phyloP scores from a whole-genome alignment of 2,113 vertebrate species.

The Dasyprocta punctata region DNA sequence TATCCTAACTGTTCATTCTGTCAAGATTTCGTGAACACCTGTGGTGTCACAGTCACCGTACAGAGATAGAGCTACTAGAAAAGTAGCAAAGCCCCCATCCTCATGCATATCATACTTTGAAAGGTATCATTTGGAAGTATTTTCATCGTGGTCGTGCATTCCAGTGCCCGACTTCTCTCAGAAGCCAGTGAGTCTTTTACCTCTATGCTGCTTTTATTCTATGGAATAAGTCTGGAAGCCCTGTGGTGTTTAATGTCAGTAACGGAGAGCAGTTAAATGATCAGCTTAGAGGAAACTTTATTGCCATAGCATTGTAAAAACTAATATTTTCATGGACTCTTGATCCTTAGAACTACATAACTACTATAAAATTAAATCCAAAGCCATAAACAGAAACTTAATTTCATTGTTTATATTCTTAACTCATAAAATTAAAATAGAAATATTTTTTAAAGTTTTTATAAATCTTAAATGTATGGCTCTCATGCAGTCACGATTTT shows the following conservation, averaged over 20 bases:
- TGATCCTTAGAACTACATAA: not conserved
- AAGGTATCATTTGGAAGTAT: not conserved
- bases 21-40: not conserved
- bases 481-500: slow-evolving; percentile 65
- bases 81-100: not conserved
- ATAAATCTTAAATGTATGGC: slow-evolving; percentile 49
- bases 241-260: not conserved
- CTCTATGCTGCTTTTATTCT: not conserved
- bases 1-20: not conserved
- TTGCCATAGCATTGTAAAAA: not conserved
- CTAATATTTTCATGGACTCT: not conserved
- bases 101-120: not conserved
- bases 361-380: slow-evolving; percentile 49
- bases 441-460: slow-evolving; percentile 73
- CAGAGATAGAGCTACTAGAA: not conserved
- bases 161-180: not conserved
- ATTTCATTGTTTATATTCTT: slow-evolving; percentile 70
- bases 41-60: not conserved
- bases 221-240: not conserved
- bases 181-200: not conserved
- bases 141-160: not conserved
- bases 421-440: slow-evolving; percentile 77
- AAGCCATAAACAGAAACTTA: slow-evolving; percentile 75
- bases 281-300: not conserved
- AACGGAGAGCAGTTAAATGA: not conserved